Base-by-base conservation (phyloP, 2,797 vertebrate genomes). In the Xenopus petersii region DNA sequence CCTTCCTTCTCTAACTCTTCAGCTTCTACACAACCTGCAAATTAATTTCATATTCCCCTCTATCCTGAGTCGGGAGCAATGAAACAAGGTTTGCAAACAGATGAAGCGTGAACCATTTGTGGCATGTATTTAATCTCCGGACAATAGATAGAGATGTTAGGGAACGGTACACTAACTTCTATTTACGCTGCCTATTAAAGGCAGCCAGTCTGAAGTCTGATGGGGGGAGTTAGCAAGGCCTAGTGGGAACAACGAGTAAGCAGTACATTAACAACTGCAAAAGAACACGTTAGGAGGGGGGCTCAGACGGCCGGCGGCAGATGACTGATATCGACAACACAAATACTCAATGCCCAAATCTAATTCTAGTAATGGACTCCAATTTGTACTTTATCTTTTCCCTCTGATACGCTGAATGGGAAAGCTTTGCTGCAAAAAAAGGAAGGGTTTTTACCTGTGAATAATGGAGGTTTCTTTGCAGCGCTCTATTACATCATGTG, bases 71-170 rank as follows among this genome's bases (percentile, higher is more conserved):
- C 89, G 88, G 88, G 86, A 92, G 90, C 88, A 90, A 89, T 89
- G 90, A 92, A 89, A 91, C 86, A 85, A 81, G 87, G 90, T 88
- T 89, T 90, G 58, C 87, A 83, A 86, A 86, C 90, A 92, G 91
- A 93, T 93, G 91, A 92, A 93, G 92, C 90, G 88, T 93, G 91
- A 93, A 91, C 90, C 90, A 88, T 92, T 88, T 89, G 89, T 91
- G 91, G 92, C 91, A 92, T 92, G 91, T 93, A 93, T 93, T 93
- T 93, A 93, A 93, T 93, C 91, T 93, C 91, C 71, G 91, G 92
- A 93, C 91, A 93, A 93, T 91, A 91, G 91, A 93, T 92, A 92
- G 90, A 93, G 92, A 93, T 93, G 92, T 93, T 93, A 93, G 91
- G 91, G 90, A 91, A 93, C 83, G 91, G 90, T 92, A 93, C 92